A percentile compares a stretch with the other conserved stretches of the same genome.
phyloP scores from a whole-genome alignment of 2,113 vertebrate species.

The Axis porcinus region DNA sequence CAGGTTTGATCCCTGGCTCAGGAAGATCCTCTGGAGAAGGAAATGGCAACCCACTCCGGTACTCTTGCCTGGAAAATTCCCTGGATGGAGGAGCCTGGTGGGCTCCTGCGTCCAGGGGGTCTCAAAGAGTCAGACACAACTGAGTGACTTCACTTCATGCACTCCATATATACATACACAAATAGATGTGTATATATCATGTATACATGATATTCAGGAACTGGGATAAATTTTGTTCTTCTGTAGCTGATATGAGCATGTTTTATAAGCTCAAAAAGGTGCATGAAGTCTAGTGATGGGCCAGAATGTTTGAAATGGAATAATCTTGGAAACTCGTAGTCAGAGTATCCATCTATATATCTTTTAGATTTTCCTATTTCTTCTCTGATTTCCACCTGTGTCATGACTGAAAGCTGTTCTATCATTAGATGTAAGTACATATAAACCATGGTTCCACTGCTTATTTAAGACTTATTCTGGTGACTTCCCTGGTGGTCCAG shows the following conservation, averaged over 20 bases:
- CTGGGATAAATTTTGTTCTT: not conserved
- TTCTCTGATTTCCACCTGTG: not conserved
- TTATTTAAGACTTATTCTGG: not conserved
- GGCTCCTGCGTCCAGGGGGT: not conserved
- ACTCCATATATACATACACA: not conserved
- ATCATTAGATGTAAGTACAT: not conserved
- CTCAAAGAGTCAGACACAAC: rapidly evolving
- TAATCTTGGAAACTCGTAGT: not conserved
- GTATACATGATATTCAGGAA: not conserved
- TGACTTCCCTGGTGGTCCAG: not conserved
- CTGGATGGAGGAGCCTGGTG: not conserved
- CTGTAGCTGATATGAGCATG: not conserved
- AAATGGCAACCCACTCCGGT: not conserved
- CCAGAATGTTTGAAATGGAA: constrained; percentile 8
- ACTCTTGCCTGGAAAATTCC: not conserved
- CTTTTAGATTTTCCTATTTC: not conserved
- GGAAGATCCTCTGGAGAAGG: not conserved
- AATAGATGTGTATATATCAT: not conserved
- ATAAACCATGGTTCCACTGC: not conserved
- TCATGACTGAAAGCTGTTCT: not conserved
- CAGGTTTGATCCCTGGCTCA: not conserved
- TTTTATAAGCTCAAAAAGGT: not conserved
- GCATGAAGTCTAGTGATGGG: not conserved
- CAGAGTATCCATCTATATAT: not conserved
- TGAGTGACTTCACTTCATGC: not conserved